Conservation (phyloP, 92 coral and sea anemone species). For the Actinernus sp. region DNA sequence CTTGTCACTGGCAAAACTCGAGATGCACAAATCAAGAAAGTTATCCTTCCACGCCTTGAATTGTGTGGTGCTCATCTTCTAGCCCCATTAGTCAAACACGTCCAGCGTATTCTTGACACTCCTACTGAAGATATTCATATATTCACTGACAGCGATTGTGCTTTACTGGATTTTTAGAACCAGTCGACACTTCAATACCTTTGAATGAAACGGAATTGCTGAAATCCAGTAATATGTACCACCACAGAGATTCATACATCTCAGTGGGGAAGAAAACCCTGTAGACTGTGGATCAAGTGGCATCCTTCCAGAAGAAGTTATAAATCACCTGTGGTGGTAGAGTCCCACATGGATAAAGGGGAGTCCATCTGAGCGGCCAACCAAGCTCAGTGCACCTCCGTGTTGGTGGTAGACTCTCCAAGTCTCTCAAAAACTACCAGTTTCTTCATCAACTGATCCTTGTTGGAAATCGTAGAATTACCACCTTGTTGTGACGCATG, state of each 20-base stretch:
- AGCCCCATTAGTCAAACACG: neutral
- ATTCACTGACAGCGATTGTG: neutral
- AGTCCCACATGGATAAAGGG: no score
- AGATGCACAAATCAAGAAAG: constrained; percentile 14
- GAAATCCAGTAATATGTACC: constrained; percentile 10
- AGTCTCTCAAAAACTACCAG: constrained; percentile 13
- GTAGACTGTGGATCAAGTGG: constrained; percentile 31
- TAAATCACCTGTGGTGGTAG: constrained; percentile 23
- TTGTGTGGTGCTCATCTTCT: constrained; percentile 13
- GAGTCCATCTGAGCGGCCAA: no score
- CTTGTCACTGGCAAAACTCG: neutral
- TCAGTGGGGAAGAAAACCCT: constrained; percentile 36
- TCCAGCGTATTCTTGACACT: constrained; percentile 2
- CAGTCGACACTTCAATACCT: constrained; percentile 25
- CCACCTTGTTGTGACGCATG: constrained; percentile 25
- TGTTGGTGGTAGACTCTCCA: constrained; percentile 60
- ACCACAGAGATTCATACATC: constrained; percentile 9
- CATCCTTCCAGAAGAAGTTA: constrained; percentile 8
- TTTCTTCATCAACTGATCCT: constrained; percentile 53
- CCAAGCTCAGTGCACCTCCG: constrained; percentile 39
- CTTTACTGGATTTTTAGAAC: no score
- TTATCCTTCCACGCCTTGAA: constrained; percentile 5
- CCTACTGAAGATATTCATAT: constrained; percentile 2
- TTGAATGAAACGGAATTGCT: constrained; percentile 17
- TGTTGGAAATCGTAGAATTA: constrained; percentile 44